Conservation (phyloP, 2,888 invertebrate species). For the Blera fallax region DNA sequence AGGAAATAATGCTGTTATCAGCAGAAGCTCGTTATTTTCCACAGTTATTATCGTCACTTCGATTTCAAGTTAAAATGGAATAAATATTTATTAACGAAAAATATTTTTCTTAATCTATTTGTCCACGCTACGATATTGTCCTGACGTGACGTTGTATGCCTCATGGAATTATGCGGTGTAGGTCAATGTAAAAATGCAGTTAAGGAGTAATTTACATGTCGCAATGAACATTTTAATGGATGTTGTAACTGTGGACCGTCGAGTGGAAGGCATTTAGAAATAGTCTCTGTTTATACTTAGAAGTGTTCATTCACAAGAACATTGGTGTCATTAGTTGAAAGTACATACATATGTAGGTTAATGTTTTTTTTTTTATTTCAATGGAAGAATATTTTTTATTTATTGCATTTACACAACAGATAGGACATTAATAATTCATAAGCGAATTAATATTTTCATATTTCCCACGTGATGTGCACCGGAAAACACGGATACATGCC, state of each 20-base stretch:
- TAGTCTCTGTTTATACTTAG: background rate
- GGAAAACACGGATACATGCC: too few species aligned
- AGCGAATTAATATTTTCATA: background rate
- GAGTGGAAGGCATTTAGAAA: background rate
- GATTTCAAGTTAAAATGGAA: background rate
- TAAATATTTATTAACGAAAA: background rate
- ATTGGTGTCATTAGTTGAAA: background rate
- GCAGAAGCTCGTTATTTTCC: conserved; percentile 5
- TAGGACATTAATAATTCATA: background rate
- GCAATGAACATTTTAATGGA: background rate
- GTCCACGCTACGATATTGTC: background rate
- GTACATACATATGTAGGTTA: too few species aligned
- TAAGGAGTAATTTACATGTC: background rate
- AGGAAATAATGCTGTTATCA: conserved; percentile 14
- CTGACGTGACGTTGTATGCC: background rate
- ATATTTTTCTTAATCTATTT: background rate
- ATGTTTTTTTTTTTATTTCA: too few species aligned
- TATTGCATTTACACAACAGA: background rate
- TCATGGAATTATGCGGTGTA: background rate
- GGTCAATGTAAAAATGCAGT: conserved; percentile 1
- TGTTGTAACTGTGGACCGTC: background rate
- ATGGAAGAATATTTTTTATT: background rate
- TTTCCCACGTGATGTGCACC: too few species aligned
- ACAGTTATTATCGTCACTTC: conserved; percentile 22
- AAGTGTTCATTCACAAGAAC: background rate